A percentile compares a stretch with the other conserved stretches of the same genome.
Evolutionary conservation across 2,797 vertebrate genomes (phyloP).

Genomic region (Apogon hyalosoma): DNA sequence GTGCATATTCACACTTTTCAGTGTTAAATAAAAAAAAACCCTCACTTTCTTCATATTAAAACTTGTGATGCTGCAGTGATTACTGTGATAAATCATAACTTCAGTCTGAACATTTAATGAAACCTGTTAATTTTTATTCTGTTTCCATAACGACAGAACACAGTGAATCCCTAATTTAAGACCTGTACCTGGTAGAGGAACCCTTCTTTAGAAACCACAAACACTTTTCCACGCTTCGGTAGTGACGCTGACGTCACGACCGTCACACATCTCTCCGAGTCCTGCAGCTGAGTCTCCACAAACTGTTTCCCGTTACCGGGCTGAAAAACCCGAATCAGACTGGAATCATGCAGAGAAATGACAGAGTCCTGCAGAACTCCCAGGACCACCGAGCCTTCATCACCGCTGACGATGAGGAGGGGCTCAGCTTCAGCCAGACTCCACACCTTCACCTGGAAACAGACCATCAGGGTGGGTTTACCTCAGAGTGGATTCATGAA

Average conservation of each 20-base stretch:
- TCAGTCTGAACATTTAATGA: too few species aligned
- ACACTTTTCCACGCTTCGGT: slow-evolving; percentile 72
- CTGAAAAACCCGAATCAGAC: slow-evolving; percentile 73
- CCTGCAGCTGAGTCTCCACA: slow-evolving; percentile 50
- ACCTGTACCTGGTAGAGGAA: slow-evolving; percentile 74
- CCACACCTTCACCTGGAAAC: slow-evolving; percentile 82
- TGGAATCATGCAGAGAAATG: slow-evolving; percentile 63
- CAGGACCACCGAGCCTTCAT: slow-evolving; percentile 59
- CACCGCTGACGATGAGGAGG: slow-evolving; percentile 64
- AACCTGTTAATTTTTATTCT: too few species aligned
- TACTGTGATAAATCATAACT: too few species aligned
- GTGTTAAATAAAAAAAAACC: too few species aligned
- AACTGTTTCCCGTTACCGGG: slow-evolving; percentile 38
- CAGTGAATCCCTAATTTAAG: too few species aligned
- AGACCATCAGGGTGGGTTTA: too few species aligned
- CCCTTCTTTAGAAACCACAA: slow-evolving; percentile 77
- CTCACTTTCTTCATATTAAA: too few species aligned
- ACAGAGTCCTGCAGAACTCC: slow-evolving; percentile 71
- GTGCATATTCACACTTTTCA: too few species aligned
- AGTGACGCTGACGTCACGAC: slow-evolving; percentile 53
- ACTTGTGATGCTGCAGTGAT: too few species aligned
- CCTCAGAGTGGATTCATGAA: too few species aligned
- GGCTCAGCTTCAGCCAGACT: slow-evolving; percentile 74
- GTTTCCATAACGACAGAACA: too few species aligned
- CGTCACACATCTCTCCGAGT: slow-evolving; percentile 22